Conservation (phyloP, 2,888 invertebrate genomes). For the Atrina japonica region DNA sequence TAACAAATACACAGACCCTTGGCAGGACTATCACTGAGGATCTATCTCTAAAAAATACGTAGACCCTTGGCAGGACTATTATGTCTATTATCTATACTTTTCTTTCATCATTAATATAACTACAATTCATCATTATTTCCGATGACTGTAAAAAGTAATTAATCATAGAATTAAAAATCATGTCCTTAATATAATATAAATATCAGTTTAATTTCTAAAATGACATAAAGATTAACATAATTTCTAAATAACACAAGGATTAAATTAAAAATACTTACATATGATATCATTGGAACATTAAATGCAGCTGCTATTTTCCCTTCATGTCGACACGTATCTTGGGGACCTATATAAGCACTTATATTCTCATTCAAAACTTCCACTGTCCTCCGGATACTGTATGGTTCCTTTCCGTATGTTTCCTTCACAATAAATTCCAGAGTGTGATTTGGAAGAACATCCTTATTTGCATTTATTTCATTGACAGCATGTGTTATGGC, state of each 20-base stretch:
- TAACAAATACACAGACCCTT: no score
- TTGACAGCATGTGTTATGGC: slow-evolving; percentile 93
- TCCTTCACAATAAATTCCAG: slow-evolving; percentile 92
- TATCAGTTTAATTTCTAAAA: no score
- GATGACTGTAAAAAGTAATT: no score
- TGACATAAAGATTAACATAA: not conserved
- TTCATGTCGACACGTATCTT: slow-evolving; percentile 94
- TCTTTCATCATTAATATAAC: no score
- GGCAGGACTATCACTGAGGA: no score
- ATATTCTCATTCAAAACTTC: slow-evolving; percentile 90
- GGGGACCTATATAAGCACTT: slow-evolving; percentile 93
- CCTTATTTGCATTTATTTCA: slow-evolving; percentile 84
- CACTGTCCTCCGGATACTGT: slow-evolving; percentile 92
- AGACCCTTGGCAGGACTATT: no score
- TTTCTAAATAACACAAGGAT: no score
- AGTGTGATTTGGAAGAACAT: slow-evolving; percentile 85
- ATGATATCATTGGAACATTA: slow-evolving; percentile 97
- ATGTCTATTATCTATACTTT: no score
- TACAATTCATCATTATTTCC: no score
- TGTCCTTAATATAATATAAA: no score
- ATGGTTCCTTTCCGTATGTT: slow-evolving; percentile 93
- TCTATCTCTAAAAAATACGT: no score
- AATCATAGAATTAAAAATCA: no score
- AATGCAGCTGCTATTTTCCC: slow-evolving; percentile 96
- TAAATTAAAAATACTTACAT: slow-evolving; percentile 87